phyloP scores from a whole-genome alignment of 2,888 invertebrate genomes.

The Syrista parreyssii region DNA sequence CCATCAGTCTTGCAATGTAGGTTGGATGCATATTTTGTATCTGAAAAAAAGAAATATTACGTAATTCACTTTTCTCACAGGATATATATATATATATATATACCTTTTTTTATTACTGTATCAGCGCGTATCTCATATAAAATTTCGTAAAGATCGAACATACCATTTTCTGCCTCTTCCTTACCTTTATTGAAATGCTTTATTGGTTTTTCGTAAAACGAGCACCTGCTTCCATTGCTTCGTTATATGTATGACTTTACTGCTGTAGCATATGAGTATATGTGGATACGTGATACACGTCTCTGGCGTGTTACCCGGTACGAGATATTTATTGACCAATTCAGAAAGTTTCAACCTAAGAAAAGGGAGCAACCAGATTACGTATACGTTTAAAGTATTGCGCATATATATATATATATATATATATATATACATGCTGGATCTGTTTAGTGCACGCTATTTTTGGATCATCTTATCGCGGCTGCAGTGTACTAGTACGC shows the following conservation, averaged over 20 bases:
- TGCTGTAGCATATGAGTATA: not conserved
- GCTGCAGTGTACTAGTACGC: conserved; percentile 16
- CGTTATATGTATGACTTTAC: not conserved
- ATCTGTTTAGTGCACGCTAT: not conserved
- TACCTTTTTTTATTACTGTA: too few species aligned
- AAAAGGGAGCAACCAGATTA: not conserved
- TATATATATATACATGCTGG: not conserved
- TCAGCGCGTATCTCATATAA: not conserved
- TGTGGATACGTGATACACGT: not conserved
- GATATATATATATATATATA: too few species aligned
- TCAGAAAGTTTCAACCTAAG: not conserved
- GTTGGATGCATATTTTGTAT: not conserved
- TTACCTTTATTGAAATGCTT: not conserved
- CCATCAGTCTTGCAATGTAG: not conserved
- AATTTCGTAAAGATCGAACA: not conserved
- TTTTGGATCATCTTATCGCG: not conserved
- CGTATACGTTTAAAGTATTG: not conserved
- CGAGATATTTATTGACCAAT: not conserved
- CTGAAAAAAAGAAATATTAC: not conserved
- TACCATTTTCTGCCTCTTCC: not conserved
- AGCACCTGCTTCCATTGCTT: not conserved
- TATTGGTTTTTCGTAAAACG: not conserved
- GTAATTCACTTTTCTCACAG: too few species aligned
- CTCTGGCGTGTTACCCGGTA: not conserved
- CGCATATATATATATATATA: too few species aligned